Evolutionary conservation across 2,888 invertebrate genomes (phyloP).

Genomic region (Tiliacea citrago): DNA sequence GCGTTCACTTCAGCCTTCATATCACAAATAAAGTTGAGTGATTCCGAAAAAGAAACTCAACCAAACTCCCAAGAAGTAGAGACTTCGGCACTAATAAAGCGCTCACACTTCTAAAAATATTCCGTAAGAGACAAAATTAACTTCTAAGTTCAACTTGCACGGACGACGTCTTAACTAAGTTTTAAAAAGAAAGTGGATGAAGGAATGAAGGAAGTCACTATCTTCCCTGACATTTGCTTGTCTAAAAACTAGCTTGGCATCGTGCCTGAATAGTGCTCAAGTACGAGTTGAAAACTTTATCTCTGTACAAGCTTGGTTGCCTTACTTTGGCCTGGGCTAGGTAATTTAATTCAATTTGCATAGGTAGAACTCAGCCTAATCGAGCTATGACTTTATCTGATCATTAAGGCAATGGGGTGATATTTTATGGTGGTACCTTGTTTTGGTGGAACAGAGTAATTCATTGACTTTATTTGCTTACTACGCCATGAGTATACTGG

Average conservation of each 20-base stretch:
- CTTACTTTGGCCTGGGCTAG: slow-evolving; percentile 20
- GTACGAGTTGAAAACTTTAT: slow-evolving; percentile 43
- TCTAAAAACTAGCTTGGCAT: slow-evolving; percentile 54
- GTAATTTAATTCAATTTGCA: slow-evolving; percentile 52
- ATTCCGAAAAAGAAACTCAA: background rate
- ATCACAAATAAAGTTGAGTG: background rate
- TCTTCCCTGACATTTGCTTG: slow-evolving; percentile 41
- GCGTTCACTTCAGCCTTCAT: background rate
- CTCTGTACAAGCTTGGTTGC: slow-evolving; percentile 31
- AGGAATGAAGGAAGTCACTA: slow-evolving; percentile 38
- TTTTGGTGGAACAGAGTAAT: background rate
- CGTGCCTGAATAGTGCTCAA: slow-evolving; percentile 49
- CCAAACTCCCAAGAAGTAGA: background rate
- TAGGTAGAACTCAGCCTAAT: slow-evolving; percentile 34
- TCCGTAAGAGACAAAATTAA: slow-evolving; percentile 28
- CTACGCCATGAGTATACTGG: too few relatives aligned
- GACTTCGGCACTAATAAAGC: slow-evolving; percentile 24
- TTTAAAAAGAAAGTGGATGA: slow-evolving; percentile 34
- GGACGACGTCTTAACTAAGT: slow-evolving; percentile 37
- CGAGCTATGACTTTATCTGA: slow-evolving; percentile 23
- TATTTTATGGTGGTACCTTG: slow-evolving; percentile 6
- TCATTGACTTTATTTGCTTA: background rate
- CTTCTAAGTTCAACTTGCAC: slow-evolving; percentile 34
- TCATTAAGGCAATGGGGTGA: slow-evolving; percentile 19
- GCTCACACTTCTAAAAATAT: slow-evolving; percentile 33